A percentile compares a stretch with the other conserved stretches of the same genome.
phyloP scores from a whole-genome alignment of 2,113 vertebrate genomes.

The Dunckerocampus dactyliophorus region DNA sequence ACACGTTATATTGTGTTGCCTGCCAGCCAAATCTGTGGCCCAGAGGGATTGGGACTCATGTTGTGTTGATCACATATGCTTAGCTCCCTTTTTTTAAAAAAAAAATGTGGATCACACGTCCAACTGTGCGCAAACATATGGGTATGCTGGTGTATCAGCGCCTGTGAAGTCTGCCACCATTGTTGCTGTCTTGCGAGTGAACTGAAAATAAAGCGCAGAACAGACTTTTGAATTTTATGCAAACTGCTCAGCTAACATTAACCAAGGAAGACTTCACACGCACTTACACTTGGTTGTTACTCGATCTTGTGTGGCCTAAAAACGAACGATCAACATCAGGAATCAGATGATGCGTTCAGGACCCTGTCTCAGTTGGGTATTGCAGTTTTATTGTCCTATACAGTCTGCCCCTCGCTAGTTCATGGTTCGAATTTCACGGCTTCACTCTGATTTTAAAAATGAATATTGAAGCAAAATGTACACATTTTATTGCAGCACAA shows the following conservation, averaged over 20 bases:
- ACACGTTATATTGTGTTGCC: slow-evolving; percentile 9
- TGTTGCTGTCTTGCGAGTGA: neutral
- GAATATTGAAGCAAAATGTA: too few relatives aligned
- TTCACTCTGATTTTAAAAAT: too few relatives aligned
- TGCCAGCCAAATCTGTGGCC: slow-evolving; percentile 5
- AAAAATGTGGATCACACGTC: slow-evolving; percentile 6
- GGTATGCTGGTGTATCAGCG: neutral
- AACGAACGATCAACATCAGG: too few relatives aligned
- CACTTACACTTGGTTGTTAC: too few relatives aligned
- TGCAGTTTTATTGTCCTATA: too few relatives aligned
- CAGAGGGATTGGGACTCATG: neutral
- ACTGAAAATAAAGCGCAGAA: neutral
- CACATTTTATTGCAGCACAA: too few relatives aligned
- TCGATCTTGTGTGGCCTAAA: too few relatives aligned
- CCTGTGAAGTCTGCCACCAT: neutral
- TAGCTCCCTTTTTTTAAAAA: neutral
- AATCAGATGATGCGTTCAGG: too few relatives aligned
- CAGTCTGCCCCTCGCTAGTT: too few relatives aligned
- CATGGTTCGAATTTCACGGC: too few relatives aligned
- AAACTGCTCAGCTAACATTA: neutral
- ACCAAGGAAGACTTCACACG: too few relatives aligned
- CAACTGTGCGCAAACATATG: slow-evolving; percentile 19
- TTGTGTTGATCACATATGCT: slow-evolving; percentile 4
- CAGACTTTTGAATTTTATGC: neutral
- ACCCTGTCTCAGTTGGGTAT: too few relatives aligned